phyloP scores from a whole-genome alignment of 35 echinoderm and acorn worm species.

The Apostichopus japonicus region DNA sequence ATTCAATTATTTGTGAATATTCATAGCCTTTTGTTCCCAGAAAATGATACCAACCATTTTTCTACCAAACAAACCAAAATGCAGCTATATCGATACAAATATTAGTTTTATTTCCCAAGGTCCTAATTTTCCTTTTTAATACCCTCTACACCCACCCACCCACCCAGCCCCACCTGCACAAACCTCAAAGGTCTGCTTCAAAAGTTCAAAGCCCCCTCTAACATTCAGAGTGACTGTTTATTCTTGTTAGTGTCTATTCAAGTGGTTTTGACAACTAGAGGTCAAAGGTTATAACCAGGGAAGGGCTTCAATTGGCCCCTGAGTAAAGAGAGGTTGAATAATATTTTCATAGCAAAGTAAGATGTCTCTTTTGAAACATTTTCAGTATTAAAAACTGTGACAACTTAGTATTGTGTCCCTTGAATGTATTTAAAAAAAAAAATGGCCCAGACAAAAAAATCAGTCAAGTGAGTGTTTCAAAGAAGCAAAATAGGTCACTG shows the following conservation, averaged over 20 bases:
- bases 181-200: neutral
- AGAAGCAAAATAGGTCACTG: too few relatives aligned
- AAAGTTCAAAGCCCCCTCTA: slow-evolving; percentile 11
- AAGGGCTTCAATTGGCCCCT: neutral
- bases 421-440: too few relatives aligned
- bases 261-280: slow-evolving; percentile 19
- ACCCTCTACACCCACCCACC: neutral
- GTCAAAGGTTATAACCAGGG: slow-evolving; percentile 15
- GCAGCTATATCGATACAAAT: too few relatives aligned
- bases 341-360: slow-evolving; percentile 6
- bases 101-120: neutral
- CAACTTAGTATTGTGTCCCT: too few relatives aligned
- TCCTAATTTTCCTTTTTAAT: neutral
- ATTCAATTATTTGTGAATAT: too few relatives aligned
- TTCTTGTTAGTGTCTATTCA: neutral
- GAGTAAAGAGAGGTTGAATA: neutral
- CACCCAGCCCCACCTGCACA: neutral
- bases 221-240: neutral
- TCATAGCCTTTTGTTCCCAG: too few relatives aligned
- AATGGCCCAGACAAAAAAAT: too few relatives aligned
- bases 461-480: too few relatives aligned
- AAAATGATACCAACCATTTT: too few relatives aligned
- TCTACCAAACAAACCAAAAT: too few relatives aligned
- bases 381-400: neutral
- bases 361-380: neutral